Evolutionary conservation across 2,888 invertebrate species (phyloP).

Genomic region (Nemapogon koenigi): DNA sequence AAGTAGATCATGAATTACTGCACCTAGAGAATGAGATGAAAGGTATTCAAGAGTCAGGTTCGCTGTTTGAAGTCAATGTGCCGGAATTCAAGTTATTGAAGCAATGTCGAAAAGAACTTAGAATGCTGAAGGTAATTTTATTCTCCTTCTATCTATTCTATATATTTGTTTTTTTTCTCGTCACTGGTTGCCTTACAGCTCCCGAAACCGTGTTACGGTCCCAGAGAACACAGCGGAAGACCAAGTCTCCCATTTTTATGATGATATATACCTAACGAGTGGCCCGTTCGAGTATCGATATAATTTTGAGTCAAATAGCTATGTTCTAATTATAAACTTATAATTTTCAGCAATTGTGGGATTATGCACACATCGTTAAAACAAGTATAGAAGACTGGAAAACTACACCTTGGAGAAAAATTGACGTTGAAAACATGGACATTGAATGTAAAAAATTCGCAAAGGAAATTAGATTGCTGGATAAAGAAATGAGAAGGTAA

Average conservation of each 20-base stretch:
- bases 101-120: conserved; percentile 89
- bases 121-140: conserved; percentile 76
- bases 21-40: conserved; percentile 86
- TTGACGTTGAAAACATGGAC: conserved; percentile 98
- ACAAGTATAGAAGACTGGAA: conserved; percentile 97
- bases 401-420: conserved; percentile 95
- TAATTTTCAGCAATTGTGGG: conserved; percentile 90
- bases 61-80: conserved; percentile 92
- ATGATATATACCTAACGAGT: too few species aligned
- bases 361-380: conserved; percentile 88
- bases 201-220: too few species aligned
- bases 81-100: conserved; percentile 93
- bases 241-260: too few species aligned
- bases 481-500: conserved; percentile 90
- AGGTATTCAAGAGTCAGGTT: conserved; percentile 86
- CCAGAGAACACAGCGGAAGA: too few species aligned
- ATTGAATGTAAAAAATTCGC: conserved; percentile 98
- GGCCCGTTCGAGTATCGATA: too few species aligned
- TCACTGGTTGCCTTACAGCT: too few species aligned
- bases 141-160: neutral
- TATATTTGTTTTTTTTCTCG: neutral
- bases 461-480: conserved; percentile 88
- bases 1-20: conserved; percentile 79
- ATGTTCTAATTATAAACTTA: too few species aligned
- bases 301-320: too few species aligned